Evolutionary conservation across 2,797 vertebrate species (phyloP), one percentile per base, ranked within the genome.

Genomic region (Myiotriccus ornatus): DNA sequence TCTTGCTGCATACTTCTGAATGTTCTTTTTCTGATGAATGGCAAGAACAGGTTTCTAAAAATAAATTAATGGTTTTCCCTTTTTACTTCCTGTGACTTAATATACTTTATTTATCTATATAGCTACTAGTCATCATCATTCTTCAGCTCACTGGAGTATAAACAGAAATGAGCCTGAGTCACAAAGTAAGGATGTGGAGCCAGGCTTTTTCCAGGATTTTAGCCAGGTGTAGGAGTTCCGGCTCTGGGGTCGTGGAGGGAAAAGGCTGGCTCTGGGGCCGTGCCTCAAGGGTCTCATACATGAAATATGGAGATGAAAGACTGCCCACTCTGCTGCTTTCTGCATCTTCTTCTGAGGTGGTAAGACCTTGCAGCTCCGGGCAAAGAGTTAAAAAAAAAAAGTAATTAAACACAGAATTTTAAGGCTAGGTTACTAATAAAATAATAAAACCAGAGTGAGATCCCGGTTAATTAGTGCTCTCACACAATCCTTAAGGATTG

Each of bases 1-100:
- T 95, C 90, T 95, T 24, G 6, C 94, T 68, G 95, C 95, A 80
- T 96, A 85, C 87, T 97, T 98, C 88, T 90, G 93, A 91, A 90
- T 95, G 97, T 69, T 95, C 93, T 96, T 93, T 96, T 95, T 92
- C 92, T 96, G 96, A 97, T 97, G 97, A 97, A 97, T 94, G 97
- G 95, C 94, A 96, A 97, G 96, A 96, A 83, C 92, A 96, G 81
- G 50, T 87, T 97, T 97, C 97, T 97, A 97, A 96, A 97, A 98
- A 98, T 98, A 98, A 96, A 97, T 41, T 95, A 95, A 71, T 84
- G 63, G 79, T 93, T 90, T 87, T 65, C 94, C 80, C 80, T 67
- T 93, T 96, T 95, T 92, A 89, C 73, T 97, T 97, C 97, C 97
- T 88, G 91, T 96, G 96, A 95, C 92, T 95, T 97, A 96, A 96